Percentiles rank a stretch among this genome's conserved stretches.
Conservation (phyloP, 2,888 invertebrate genomes). For the Lacanobia wlatinum region DNA sequence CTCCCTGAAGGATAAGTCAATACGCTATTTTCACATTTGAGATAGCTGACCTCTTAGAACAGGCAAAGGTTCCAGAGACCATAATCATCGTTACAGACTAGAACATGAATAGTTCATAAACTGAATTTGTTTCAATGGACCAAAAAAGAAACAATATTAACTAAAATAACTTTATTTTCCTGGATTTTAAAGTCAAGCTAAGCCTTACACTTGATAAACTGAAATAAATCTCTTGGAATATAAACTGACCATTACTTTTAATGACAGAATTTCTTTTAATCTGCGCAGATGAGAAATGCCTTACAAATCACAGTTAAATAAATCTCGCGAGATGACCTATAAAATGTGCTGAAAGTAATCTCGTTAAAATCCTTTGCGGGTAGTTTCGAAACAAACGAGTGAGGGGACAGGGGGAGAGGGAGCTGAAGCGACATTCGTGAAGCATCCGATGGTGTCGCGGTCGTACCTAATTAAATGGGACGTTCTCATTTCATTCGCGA, state of each 20-base stretch:
- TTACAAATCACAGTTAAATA: slow-evolving; percentile 85
- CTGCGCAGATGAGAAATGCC: slow-evolving; percentile 81
- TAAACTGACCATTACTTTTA: slow-evolving; percentile 83
- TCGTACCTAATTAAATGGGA: slow-evolving; percentile 86
- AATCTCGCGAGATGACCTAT: slow-evolving; percentile 87
- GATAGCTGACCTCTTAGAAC: neutral
- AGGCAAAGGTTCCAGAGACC: no score
- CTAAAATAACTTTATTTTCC: slow-evolving; percentile 5
- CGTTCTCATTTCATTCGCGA: slow-evolving; percentile 83
- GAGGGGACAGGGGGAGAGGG: slow-evolving; percentile 41
- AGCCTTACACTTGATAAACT: slow-evolving; percentile 71
- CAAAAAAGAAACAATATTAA: neutral
- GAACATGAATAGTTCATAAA: neutral
- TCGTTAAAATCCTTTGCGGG: slow-evolving; percentile 87
- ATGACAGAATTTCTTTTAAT: slow-evolving; percentile 85
- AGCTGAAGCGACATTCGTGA: slow-evolving; percentile 65
- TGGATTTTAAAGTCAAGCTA: slow-evolving; percentile 59
- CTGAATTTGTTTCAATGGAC: neutral
- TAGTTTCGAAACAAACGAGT: slow-evolving; percentile 82
- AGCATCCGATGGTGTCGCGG: slow-evolving; percentile 75
- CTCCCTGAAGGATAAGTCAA: neutral
- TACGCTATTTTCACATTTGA: neutral
- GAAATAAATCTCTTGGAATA: slow-evolving; percentile 78
- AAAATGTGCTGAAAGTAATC: slow-evolving; percentile 85
- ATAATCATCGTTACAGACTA: neutral